phyloP scores from a whole-genome alignment of 2,797 vertebrate genomes.

The Numenius phaeopus region DNA sequence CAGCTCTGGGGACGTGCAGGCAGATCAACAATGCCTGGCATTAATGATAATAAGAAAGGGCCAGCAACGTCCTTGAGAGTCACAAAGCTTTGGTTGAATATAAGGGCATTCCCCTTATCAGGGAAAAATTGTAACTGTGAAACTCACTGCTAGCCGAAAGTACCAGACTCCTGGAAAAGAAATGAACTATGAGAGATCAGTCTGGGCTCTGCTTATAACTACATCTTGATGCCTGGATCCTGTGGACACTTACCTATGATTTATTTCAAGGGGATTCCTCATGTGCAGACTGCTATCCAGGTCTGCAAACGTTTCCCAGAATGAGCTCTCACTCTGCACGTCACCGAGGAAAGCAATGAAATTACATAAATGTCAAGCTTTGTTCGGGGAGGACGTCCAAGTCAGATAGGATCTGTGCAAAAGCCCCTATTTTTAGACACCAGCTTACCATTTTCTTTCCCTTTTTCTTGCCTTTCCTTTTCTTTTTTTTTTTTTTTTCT shows the following conservation, averaged over 20 bases:
- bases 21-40: not conserved
- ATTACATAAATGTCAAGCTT: not conserved
- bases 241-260: not conserved
- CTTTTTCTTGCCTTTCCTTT: not conserved
- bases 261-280: not conserved
- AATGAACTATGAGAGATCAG: not conserved
- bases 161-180: not conserved
- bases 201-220: not conserved
- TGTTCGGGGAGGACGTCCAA: not conserved
- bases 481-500: not conserved
- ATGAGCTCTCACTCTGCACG: rapidly evolving
- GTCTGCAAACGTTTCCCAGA: not conserved
- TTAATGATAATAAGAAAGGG: not conserved
- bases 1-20: rapidly evolving
- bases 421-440: not conserved
- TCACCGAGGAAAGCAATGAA: not conserved
- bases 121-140: not conserved
- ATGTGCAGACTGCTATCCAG: not conserved
- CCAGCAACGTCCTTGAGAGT: not conserved
- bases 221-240: not conserved
- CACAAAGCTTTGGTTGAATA: not conserved
- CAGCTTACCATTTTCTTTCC: not conserved
- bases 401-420: not conserved
- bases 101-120: not conserved
- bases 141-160: not conserved